Evolutionary conservation across 2,888 invertebrate species (phyloP), one percentile per base, ranked within the genome.

Genomic region (Fabriciana adippe): DNA sequence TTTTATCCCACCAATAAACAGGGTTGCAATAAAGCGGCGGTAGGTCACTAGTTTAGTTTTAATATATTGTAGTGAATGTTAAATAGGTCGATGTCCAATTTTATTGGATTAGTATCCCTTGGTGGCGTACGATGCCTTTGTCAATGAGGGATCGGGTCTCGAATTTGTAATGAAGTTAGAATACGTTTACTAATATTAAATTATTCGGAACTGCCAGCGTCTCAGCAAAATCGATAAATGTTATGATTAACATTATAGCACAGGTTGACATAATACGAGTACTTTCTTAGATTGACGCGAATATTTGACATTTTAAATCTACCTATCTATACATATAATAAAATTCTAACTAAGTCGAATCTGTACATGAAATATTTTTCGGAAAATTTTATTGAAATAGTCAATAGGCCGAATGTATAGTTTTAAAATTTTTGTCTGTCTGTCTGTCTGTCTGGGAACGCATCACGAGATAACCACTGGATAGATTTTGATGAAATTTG

Each of bases 151-250:
- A 51, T 16, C 14, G n/a, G 50, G 15, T 61, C 61, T 41, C 51
- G 51, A 61, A 61, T 61, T 61, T 61, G 51, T 51, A 61, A 61
- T 61, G 35, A n/a, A 61, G 50, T 61, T 61, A 50, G 31, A 51
- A 61, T 61, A 16, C 48, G 50, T 60, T 56, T n/a, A 48, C n/a
- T 50, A 15, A 35, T 60, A 50, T 60, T 60, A 31, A 51, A 51
- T 51, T 61, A 51, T 61, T 51, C 14, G 50, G 18, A 61, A 8
- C 50, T 50, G 48, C 0, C 50, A 41, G 47, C 5, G 47, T 26
- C 35, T 51, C 15, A 51, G 51, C 31, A 51, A 31, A 26, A 51
- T 51, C 35, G 13, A 16, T 47, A 48, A 50, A 31, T 11, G 48
- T 59, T 18, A 14, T 47, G 57, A 59, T 59, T 48, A 31, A 59